These are phyloP conservation scores for Haliclystus octoradiatus DNA, from an alignment of 30 jellyfish, hydroid and myxozoan species.

Conservation along the genomic window DNA sequence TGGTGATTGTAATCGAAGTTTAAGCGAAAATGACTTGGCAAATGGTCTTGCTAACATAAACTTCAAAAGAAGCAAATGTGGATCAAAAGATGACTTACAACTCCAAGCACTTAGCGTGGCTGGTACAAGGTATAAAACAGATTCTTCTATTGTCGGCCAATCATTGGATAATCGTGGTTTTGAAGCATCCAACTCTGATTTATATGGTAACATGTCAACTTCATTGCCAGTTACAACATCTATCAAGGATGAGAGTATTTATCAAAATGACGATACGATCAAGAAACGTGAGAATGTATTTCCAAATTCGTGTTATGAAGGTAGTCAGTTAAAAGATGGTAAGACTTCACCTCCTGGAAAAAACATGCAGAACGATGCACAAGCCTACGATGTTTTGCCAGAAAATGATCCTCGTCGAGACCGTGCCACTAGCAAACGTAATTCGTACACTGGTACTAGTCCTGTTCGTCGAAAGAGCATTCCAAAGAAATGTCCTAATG, in stretches of 20 bases:
- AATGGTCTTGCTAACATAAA: neutral
- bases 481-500: conserved; percentile 4
- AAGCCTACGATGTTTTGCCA: conserved; percentile 5
- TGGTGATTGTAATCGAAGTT: neutral
- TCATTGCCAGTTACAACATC: neutral
- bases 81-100: neutral
- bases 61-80: neutral
- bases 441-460: neutral
- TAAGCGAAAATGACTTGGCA: neutral
- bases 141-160: neutral
- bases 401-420: neutral
- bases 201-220: neutral
- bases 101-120: too few species aligned
- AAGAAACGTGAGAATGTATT: neutral
- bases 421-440: neutral
- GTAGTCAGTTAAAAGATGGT: neutral
- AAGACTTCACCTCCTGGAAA: conserved; percentile 23
- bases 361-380: neutral
- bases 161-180: neutral
- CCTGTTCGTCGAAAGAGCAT: neutral
- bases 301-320: neutral
- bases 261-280: conserved; percentile 13
- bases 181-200: neutral
- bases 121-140: neutral
- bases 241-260: conserved; percentile 7